phyloP scores from a whole-genome alignment of 2,797 vertebrate species.

The Diglossa cyanea region DNA sequence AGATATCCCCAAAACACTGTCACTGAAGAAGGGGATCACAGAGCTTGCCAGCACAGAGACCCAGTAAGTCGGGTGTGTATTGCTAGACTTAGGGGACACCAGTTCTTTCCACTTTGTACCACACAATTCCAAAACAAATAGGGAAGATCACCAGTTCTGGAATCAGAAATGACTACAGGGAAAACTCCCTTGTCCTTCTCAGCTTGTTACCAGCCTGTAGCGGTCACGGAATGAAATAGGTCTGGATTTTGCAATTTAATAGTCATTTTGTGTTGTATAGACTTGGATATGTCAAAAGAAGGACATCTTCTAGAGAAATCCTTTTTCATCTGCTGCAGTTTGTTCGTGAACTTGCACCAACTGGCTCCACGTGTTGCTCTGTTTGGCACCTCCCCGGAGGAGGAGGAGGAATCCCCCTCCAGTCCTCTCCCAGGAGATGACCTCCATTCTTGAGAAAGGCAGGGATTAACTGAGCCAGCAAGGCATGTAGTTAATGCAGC shows the following conservation, averaged over 20 bases:
- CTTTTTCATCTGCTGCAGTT: background rate
- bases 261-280: background rate
- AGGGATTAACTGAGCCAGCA: conserved; percentile 20
- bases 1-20: background rate
- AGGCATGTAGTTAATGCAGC: background rate
- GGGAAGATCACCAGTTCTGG: background rate
- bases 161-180: background rate
- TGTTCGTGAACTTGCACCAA: background rate
- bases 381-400: background rate
- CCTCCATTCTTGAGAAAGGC: conserved; percentile 34
- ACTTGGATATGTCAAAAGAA: background rate
- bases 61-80: background rate
- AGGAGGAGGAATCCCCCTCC: background rate
- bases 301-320: background rate
- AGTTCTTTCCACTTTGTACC: background rate
- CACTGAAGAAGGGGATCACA: background rate
- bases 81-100: background rate
- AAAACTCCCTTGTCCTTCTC: background rate
- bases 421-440: conserved; percentile 4
- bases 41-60: background rate
- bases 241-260: background rate
- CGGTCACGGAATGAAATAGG: fast-evolving
- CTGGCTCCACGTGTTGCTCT: conserved; percentile 6
- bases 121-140: background rate
- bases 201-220: background rate